Base-by-base conservation (phyloP, 2,797 vertebrate genomes). In the Botia kubotai region DNA sequence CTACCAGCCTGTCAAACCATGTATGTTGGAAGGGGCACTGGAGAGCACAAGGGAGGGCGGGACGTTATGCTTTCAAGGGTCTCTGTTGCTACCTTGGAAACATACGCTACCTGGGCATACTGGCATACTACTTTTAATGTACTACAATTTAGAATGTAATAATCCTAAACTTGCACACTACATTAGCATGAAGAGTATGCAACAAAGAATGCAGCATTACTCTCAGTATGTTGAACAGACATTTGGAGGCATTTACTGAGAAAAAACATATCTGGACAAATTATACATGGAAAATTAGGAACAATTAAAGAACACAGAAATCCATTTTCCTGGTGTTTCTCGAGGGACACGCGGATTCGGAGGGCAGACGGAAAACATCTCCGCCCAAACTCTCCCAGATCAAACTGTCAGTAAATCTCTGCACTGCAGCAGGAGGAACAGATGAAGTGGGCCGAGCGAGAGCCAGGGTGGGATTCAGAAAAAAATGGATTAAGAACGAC, bases 361-460 rank as follows among this genome's bases (percentile, higher is more conserved):
- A 46, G 10, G 36, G 65, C 55, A 21, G 13, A 29, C 19, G 16
- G 39, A 68, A 23, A 67, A 68, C 33, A 33, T 68, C 17, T 77
- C 66, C 2, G 75, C 69, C 26, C 58, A 65, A 77, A 73, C 39
- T 68, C 43, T 46, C 43, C 10, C 19, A 76, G 39, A 65, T 36
- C 8, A 78, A 60, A 43, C 58, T 65, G 77, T 39, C 39, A 67
- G 66, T 21, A 62, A 69, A 79, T 72, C 77, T 79, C 82, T 79
- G 82, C 82, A 79, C 70, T 83, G 82, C 82, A 83, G 82, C 77
- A 83, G 69, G 57, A 65, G 23, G 69, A 79, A 69, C 69, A 78
- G 78, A 71, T 75, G 78, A 69, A 81, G 75, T 74, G 72, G 73
- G 65, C 55, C 50, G 36, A 50, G 69, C 50, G 63, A 69, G 69